phyloP scores from a whole-genome alignment of 2,888 invertebrate species.

The Cheilosia vernalis region DNA sequence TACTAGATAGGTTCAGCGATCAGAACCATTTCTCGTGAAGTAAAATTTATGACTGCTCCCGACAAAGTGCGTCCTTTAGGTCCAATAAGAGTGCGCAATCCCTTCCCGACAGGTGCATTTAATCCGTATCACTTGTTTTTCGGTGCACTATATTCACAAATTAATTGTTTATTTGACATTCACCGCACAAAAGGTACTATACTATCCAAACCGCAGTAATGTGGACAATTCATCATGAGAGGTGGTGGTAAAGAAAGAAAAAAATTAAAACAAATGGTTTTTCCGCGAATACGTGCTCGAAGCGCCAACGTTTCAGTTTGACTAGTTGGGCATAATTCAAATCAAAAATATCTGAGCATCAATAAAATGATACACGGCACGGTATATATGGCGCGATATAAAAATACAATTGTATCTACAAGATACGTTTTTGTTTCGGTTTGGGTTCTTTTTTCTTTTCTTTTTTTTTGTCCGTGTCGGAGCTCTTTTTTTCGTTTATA shows the following conservation, averaged over 20 bases:
- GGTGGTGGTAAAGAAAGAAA: constrained; percentile 22
- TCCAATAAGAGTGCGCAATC: constrained; percentile 51
- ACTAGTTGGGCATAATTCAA: constrained; percentile 84
- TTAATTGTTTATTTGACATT: constrained; percentile 72
- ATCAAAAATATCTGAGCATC: constrained; percentile 83
- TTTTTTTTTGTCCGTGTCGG: constrained; percentile 40
- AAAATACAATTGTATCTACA: constrained; percentile 75
- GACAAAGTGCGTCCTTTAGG: constrained; percentile 12
- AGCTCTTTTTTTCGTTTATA: constrained; percentile 62
- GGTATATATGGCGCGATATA: constrained; percentile 72
- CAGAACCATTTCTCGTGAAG: constrained; percentile 16
- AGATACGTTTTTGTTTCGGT: constrained; percentile 53
- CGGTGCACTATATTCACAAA: constrained; percentile 24
- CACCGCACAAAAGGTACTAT: constrained; percentile 28
- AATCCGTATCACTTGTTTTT: constrained; percentile 26
- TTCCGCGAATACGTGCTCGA: constrained; percentile 84
- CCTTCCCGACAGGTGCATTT: constrained; percentile 61
- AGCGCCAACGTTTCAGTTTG: constrained; percentile 84
- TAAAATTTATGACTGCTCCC: constrained; percentile 26
- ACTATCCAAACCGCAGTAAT: constrained; percentile 51
- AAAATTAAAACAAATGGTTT: constrained; percentile 77
- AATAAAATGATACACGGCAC: constrained; percentile 80
- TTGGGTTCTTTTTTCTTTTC: constrained; percentile 31
- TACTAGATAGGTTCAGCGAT: constrained; percentile 6
- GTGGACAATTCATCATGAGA: constrained; percentile 54